Percentiles rank a stretch among this genome's conserved stretches.
phyloP scores from a whole-genome alignment of 2,888 invertebrate genomes.

The Leptothorax acervorum region DNA sequence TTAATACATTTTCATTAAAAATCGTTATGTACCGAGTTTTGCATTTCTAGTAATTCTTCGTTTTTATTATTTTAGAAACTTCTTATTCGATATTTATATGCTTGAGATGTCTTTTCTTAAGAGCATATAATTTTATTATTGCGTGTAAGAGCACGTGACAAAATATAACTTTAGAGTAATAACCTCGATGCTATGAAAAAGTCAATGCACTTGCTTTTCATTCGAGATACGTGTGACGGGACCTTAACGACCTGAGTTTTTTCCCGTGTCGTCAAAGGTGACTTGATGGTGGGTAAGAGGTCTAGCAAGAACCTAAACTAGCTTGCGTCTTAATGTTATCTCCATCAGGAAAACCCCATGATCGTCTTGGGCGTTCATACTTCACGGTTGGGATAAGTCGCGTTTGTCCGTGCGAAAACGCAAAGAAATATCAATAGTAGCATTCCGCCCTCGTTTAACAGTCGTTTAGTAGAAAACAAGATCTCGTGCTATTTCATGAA shows the following conservation, averaged over 20 bases:
- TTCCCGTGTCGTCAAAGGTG: conserved; percentile 58
- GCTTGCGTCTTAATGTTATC: conserved; percentile 38
- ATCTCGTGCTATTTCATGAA: not conserved
- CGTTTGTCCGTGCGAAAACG: conserved; percentile 64
- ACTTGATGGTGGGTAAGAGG: conserved; percentile 60
- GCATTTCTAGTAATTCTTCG: not conserved
- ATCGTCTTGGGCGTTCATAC: conserved; percentile 59
- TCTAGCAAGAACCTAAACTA: conserved; percentile 44
- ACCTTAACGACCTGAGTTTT: conserved; percentile 65
- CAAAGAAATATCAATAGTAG: conserved; percentile 43
- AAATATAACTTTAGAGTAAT: conserved; percentile 35
- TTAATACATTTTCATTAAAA: not conserved
- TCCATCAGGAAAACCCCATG: conserved; percentile 65
- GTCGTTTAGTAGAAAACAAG: not conserved
- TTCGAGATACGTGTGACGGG: conserved; percentile 49
- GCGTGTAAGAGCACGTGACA: not conserved
- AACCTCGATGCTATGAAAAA: conserved; percentile 50
- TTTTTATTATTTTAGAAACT: not conserved
- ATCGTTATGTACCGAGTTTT: not conserved
- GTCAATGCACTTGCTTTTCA: conserved; percentile 49
- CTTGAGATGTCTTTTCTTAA: not conserved
- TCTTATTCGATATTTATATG: not conserved
- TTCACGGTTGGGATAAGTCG: conserved; percentile 52
- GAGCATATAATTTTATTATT: conserved; percentile 1
- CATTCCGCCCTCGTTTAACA: not conserved